Conservation (phyloP, 2,113 vertebrate genomes). For the Collichthys lucidus region DNA sequence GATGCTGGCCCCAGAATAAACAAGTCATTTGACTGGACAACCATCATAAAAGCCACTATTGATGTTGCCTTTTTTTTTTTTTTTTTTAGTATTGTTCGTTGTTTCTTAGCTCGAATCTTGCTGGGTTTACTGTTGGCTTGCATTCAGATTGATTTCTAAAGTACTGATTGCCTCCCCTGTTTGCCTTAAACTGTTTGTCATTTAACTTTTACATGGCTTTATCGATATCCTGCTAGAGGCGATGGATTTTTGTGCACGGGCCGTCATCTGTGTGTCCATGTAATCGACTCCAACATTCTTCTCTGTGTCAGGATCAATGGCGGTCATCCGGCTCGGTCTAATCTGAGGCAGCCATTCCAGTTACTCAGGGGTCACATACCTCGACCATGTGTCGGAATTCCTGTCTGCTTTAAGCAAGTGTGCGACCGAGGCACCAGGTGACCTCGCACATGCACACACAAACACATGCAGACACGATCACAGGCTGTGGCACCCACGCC, state of each 20-base stretch:
- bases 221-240: conserved; percentile 64
- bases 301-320: conserved; percentile 66
- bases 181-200: conserved; percentile 68
- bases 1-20: conserved; percentile 76
- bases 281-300: conserved; percentile 64
- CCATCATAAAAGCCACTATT: conserved; percentile 69
- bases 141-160: conserved; percentile 70
- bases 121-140: conserved; percentile 45
- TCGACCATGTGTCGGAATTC: conserved; percentile 68
- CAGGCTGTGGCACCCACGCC: conserved; percentile 13
- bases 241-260: conserved; percentile 39
- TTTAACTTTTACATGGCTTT: conserved; percentile 63
- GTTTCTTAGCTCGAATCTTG: conserved; percentile 32
- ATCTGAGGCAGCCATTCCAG: conserved; percentile 63
- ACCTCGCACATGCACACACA: conserved; percentile 28
- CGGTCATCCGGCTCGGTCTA: conserved; percentile 60
- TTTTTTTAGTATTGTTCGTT: conserved; percentile 42
- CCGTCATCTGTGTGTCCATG: conserved; percentile 31
- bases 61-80: conserved; percentile 45
- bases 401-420: conserved; percentile 53
- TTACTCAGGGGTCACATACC: conserved; percentile 64
- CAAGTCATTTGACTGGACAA: conserved; percentile 73
- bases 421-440: conserved; percentile 27
- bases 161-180: conserved; percentile 56
- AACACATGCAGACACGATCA: conserved; percentile 20